Evolutionary conservation across 2,888 invertebrate genomes (phyloP).

Genomic region (Lypha dubia): DNA sequence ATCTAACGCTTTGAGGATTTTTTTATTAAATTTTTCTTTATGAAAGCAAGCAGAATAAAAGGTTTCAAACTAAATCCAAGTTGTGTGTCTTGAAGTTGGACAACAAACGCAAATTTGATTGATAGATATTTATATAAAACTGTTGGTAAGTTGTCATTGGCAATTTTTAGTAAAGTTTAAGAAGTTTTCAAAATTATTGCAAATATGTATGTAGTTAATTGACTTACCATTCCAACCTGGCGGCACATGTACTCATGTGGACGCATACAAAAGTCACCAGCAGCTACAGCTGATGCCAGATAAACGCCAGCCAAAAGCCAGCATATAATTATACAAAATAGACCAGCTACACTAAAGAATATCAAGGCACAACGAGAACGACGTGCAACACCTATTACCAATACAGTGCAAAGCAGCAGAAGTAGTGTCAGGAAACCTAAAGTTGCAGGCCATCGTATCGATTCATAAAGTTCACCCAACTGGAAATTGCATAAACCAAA

Average conservation of each 20-base stretch:
- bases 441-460: constrained; percentile 83
- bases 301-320: constrained; percentile 95
- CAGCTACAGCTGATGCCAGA: constrained; percentile 92
- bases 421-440: constrained; percentile 82
- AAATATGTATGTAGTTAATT: constrained; percentile 24
- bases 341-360: constrained; percentile 93
- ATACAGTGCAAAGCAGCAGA: constrained; percentile 81
- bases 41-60: constrained; percentile 15
- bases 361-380: constrained; percentile 93
- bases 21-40: background rate
- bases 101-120: constrained; percentile 8
- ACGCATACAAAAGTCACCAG: constrained; percentile 93
- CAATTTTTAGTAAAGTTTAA: background rate
- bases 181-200: background rate
- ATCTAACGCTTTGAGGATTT: too few species aligned
- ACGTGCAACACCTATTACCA: constrained; percentile 83
- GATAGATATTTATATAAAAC: constrained; percentile 3
- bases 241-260: constrained; percentile 86
- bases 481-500: too few species aligned
- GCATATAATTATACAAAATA: constrained; percentile 85
- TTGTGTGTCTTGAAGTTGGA: background rate
- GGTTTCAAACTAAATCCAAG: constrained; percentile 10
- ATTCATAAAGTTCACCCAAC: constrained; percentile 83
- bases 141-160: constrained; percentile 6
- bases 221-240: constrained; percentile 83